Percentiles rank a stretch among this genome's conserved stretches.
phyloP scores from a whole-genome alignment of 1,140 invertebrate genomes.

The Drosophila ambigua region DNA sequence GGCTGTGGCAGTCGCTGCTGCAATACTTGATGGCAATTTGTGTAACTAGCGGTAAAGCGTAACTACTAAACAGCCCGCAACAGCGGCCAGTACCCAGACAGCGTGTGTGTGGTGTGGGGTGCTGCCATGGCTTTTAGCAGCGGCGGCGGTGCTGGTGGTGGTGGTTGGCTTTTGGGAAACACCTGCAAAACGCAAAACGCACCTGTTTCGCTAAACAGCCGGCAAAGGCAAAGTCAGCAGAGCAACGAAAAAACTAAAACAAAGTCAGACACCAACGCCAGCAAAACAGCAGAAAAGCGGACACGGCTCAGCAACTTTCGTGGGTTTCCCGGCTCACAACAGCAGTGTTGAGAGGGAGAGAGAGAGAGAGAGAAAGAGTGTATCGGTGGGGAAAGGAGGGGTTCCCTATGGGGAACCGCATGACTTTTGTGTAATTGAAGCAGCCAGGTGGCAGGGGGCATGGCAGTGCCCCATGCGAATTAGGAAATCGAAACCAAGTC shows the following conservation, averaged over 20 bases:
- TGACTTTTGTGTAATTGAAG: slow-evolving; percentile 80
- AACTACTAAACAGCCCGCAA: slow-evolving; percentile 75
- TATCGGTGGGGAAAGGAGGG: not conserved
- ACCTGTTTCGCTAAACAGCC: slow-evolving; percentile 78
- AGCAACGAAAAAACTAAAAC: slow-evolving; percentile 7
- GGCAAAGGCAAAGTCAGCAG: slow-evolving; percentile 35
- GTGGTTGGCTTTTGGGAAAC: slow-evolving; percentile 80
- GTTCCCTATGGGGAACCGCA: slow-evolving; percentile 30
- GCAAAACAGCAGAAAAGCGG: slow-evolving; percentile 41
- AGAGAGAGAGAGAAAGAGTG: not conserved
- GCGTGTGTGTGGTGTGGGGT: not conserved
- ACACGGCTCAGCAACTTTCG: slow-evolving; percentile 74
- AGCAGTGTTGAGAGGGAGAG: not conserved
- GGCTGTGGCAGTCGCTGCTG: not conserved
- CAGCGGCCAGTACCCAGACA: not conserved
- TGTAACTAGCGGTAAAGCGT: slow-evolving; percentile 81
- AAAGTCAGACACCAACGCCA: slow-evolving; percentile 60
- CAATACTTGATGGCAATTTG: slow-evolving; percentile 65
- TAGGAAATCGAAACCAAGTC: slow-evolving; percentile 77
- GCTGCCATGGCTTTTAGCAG: not conserved
- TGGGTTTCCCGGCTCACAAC: slow-evolving; percentile 26
- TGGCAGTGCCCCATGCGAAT: slow-evolving; percentile 53
- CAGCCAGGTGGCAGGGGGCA: slow-evolving; percentile 48
- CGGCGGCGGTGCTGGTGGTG: slow-evolving; percentile 12
- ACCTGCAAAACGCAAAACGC: slow-evolving; percentile 82